These are phyloP conservation scores for Otis tarda DNA, from an alignment of 2,113 vertebrate genomes.

Conservation along the genomic window DNA sequence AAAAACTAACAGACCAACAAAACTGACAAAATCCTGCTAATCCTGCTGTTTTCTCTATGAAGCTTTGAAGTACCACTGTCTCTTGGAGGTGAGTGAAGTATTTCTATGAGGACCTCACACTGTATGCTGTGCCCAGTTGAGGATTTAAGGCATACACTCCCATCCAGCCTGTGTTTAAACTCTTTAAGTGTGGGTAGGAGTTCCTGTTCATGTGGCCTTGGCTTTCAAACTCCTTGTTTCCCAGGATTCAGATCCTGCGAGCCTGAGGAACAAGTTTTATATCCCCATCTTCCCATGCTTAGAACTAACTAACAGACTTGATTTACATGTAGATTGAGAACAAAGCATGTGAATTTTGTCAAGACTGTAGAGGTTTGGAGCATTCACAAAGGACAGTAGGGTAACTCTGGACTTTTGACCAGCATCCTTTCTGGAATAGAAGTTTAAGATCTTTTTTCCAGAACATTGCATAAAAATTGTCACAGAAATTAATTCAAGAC, in stretches of 20 bases:
- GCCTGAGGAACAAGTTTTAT: background rate
- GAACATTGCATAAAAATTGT: background rate
- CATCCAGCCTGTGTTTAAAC: background rate
- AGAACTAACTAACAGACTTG: background rate
- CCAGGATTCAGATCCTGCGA: background rate
- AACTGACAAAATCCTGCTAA: background rate
- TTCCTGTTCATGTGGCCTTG: background rate
- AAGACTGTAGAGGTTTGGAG: background rate
- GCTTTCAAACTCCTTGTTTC: background rate
- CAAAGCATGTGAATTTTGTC: background rate
- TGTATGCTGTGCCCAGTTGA: background rate
- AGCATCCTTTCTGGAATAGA: background rate
- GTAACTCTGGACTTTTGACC: background rate
- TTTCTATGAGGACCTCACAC: background rate
- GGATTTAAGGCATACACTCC: background rate
- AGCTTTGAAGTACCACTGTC: background rate
- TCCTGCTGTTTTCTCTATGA: background rate
- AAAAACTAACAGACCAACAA: background rate
- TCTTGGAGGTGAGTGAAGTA: background rate
- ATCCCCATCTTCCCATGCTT: background rate
- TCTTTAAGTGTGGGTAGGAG: background rate
- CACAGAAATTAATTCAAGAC: background rate
- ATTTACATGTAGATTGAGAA: background rate
- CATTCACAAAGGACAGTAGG: background rate
- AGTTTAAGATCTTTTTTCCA: background rate